Percentiles rank a stretch among this genome's conserved stretches.
Conservation (phyloP, 2,113 vertebrate genomes). For the Manacus vitellinus region DNA sequence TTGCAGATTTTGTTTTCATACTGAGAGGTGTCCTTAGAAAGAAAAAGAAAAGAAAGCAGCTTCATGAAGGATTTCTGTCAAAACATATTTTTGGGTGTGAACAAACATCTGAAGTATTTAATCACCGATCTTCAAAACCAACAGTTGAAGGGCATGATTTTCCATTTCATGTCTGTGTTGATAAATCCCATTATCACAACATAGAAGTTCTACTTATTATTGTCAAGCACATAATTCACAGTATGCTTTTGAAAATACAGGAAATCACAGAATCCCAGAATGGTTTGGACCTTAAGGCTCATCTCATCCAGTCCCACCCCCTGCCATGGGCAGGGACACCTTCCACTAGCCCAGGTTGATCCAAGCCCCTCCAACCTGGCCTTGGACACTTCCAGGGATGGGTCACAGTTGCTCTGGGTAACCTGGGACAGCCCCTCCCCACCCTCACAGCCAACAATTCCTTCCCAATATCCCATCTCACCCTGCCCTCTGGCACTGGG, state of each 20-base stretch:
- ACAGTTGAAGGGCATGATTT: not conserved
- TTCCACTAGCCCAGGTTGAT: accelerated
- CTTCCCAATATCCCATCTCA: not conserved
- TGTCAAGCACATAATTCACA: not conserved
- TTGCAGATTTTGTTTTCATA: not conserved
- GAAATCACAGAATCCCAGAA: not conserved
- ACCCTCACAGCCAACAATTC: accelerated
- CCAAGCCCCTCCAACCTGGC: not conserved
- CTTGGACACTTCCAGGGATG: not conserved
- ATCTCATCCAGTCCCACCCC: not conserved
- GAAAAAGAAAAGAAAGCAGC: not conserved
- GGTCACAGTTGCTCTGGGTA: not conserved
- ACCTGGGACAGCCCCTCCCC: accelerated
- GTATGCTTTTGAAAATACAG: not conserved
- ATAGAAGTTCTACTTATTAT: not conserved
- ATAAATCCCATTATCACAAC: not conserved
- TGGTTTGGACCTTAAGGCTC: not conserved
- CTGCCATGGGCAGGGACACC: not conserved
- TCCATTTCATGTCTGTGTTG: not conserved
- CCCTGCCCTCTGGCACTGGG: not conserved
- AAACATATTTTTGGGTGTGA: not conserved
- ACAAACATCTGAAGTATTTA: not conserved
- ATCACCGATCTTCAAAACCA: not conserved
- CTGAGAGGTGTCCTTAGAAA: not conserved
- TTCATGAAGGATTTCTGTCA: not conserved